Percentiles rank a stretch among this genome's conserved stretches.
Conservation (phyloP, 2,797 vertebrate genomes). For the Siniperca undulata region DNA sequence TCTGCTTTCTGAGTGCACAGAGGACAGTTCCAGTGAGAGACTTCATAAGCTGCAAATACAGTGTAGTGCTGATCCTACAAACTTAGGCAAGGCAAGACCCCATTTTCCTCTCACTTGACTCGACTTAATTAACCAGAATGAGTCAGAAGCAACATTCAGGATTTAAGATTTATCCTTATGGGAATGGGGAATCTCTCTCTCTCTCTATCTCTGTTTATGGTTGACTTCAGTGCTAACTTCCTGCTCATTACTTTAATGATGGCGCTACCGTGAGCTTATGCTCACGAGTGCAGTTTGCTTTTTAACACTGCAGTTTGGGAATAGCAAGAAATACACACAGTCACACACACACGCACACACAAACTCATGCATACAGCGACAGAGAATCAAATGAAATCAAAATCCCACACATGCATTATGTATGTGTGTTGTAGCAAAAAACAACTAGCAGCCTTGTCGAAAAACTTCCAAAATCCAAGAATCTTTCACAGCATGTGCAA, state of each 20-base stretch:
- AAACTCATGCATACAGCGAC: conserved; percentile 37
- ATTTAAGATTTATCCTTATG: conserved; percentile 81
- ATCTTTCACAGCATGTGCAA: conserved; percentile 17
- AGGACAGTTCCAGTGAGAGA: conserved; percentile 70
- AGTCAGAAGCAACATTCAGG: conserved; percentile 80
- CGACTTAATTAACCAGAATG: conserved; percentile 84
- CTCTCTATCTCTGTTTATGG: conserved; percentile 66
- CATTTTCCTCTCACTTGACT: conserved; percentile 81
- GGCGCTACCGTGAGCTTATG: conserved; percentile 70
- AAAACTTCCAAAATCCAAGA: conserved; percentile 41
- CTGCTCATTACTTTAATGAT: conserved; percentile 84
- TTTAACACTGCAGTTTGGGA: conserved; percentile 71
- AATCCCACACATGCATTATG: conserved; percentile 69
- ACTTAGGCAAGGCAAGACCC: conserved; percentile 70
- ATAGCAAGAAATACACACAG: conserved; percentile 44
- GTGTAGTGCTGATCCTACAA: conserved; percentile 74
- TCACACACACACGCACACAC: conserved; percentile 14
- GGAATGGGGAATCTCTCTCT: conserved; percentile 70
- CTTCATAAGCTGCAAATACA: conserved; percentile 67
- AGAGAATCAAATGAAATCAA: conserved; percentile 67
- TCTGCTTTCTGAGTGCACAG: conserved; percentile 58
- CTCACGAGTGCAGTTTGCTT: conserved; percentile 72
- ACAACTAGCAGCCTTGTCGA: conserved; percentile 31
- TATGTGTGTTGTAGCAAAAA: conserved; percentile 53
- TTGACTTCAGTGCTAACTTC: conserved; percentile 77